Conservation (phyloP, 2,888 invertebrate species). For the Isoperla grammatica region DNA sequence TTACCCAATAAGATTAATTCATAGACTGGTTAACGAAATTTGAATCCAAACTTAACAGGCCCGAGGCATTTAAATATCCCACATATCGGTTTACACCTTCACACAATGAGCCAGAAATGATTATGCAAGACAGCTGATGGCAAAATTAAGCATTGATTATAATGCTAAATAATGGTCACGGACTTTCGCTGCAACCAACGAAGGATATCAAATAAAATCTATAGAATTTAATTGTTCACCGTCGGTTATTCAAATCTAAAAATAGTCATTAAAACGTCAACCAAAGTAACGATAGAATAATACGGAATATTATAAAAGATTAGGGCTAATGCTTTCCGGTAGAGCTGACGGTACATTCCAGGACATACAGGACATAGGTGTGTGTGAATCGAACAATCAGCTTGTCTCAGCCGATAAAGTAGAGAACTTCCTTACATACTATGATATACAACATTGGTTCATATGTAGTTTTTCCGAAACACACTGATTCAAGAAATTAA, state of each 20-base stretch:
- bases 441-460: too few species aligned
- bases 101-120: constrained; percentile 2
- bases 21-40: constrained; percentile 10
- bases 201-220: not conserved
- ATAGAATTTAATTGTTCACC: not conserved
- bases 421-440: too few species aligned
- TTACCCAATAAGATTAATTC: constrained; percentile 19
- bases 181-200: not conserved
- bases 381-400: too few species aligned
- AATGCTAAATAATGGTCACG: not conserved
- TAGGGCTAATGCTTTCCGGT: not conserved
- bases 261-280: not conserved
- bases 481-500: too few species aligned
- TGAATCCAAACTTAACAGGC: not conserved
- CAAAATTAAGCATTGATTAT: constrained; percentile 15
- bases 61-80: not conserved
- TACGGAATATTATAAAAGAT: not conserved
- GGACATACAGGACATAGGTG: too few species aligned
- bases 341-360: too few species aligned
- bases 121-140: constrained; percentile 10
- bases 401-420: too few species aligned
- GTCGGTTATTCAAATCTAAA: not conserved
- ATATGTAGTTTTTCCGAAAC: too few species aligned
- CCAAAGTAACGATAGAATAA: not conserved
- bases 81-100: constrained; percentile 9